phyloP scores from a whole-genome alignment of 2,113 vertebrate genomes.

The Petrocephalus zakoni region DNA sequence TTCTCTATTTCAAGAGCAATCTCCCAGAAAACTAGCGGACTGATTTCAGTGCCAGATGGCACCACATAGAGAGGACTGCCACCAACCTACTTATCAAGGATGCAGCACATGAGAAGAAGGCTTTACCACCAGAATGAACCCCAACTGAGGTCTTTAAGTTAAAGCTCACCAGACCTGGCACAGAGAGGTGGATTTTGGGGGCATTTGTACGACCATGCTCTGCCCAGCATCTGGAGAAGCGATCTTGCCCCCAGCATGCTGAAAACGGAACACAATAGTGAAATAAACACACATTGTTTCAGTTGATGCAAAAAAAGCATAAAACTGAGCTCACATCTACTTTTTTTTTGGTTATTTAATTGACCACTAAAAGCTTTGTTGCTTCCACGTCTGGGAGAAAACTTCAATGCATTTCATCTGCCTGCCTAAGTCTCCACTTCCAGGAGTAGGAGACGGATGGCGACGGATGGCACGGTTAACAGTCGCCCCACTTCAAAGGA shows the following conservation, averaged over 20 bases:
- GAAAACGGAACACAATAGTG: background rate
- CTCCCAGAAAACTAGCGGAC: background rate
- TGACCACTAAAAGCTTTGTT: background rate
- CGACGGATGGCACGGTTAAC: background rate
- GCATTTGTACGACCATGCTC: background rate
- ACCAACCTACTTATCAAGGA: background rate
- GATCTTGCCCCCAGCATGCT: background rate
- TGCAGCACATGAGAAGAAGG: background rate
- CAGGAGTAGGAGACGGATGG: background rate
- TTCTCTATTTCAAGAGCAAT: background rate
- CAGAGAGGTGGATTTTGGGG: background rate
- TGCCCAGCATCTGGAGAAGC: background rate
- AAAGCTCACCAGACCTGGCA: background rate
- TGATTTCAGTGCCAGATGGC: background rate
- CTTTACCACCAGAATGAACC: background rate
- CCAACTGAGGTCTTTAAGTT: background rate
- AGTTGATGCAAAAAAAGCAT: background rate
- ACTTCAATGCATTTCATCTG: background rate
- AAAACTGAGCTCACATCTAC: background rate
- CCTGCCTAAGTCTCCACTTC: background rate
- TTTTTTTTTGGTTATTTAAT: background rate
- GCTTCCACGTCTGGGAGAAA: constrained; percentile 7
- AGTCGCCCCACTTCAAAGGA: constrained; percentile 34
- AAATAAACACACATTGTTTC: background rate
- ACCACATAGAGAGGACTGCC: background rate